Conservation (phyloP, 2,113 vertebrate genomes). For the Solea solea region DNA sequence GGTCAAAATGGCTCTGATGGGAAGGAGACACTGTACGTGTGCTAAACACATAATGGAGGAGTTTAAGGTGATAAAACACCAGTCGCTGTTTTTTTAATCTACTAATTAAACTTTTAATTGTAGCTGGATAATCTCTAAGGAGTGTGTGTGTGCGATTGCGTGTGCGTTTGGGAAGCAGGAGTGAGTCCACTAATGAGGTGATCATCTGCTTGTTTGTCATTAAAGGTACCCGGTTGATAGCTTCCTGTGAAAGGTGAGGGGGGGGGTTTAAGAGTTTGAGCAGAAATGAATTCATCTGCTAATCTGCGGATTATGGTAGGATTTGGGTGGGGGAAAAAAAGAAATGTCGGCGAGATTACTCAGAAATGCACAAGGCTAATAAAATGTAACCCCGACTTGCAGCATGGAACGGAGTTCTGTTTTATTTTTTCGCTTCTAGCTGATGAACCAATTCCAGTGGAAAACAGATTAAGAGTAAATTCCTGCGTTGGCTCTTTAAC, state of each 20-base stretch:
- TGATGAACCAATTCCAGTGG: constrained; percentile 73
- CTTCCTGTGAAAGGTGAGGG: constrained; percentile 75
- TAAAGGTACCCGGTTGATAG: constrained; percentile 72
- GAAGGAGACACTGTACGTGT: constrained; percentile 63
- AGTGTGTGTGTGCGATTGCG: constrained; percentile 40
- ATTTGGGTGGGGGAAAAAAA: constrained; percentile 54
- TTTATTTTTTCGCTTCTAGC: constrained; percentile 4
- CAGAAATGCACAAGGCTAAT: constrained; percentile 73
- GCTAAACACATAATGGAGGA: constrained; percentile 78
- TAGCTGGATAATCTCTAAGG: constrained; percentile 77
- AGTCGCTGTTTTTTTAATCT: constrained; percentile 82
- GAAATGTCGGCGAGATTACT: constrained; percentile 71
- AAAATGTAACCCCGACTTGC: constrained; percentile 66
- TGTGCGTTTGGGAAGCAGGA: constrained; percentile 40
- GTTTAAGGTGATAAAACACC: constrained; percentile 81
- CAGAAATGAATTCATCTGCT: constrained; percentile 76
- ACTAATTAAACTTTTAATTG: constrained; percentile 86
- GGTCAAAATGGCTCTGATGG: constrained; percentile 66
- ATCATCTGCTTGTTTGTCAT: constrained; percentile 69
- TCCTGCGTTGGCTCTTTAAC: constrained; percentile 73
- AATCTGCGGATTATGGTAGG: constrained; percentile 76
- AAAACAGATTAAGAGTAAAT: constrained; percentile 77
- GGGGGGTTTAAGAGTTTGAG: constrained; percentile 59
- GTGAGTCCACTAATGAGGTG: constrained; percentile 73
- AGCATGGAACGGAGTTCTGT: constrained; percentile 30